Evolutionary conservation across 1,140 invertebrate genomes (phyloP).

Genomic region (Palaemon carinicauda): DNA sequence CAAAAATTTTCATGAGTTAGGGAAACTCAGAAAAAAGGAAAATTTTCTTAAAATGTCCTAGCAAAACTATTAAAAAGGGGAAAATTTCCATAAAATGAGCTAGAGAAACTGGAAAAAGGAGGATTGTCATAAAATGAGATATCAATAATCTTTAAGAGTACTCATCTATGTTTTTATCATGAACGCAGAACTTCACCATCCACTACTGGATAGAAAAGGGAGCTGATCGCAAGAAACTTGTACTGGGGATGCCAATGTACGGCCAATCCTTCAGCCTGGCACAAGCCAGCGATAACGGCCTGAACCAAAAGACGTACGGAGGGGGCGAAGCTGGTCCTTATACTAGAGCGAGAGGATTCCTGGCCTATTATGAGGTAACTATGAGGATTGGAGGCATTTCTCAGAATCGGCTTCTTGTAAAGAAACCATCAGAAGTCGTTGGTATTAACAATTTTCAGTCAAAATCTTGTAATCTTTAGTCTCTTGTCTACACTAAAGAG

Average conservation of each 20-base stretch:
- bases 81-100: neutral
- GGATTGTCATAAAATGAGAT: neutral
- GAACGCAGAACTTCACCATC: conserved; percentile 69
- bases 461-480: no score
- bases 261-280: conserved; percentile 74
- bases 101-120: neutral
- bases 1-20: neutral
- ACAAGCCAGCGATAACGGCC: conserved; percentile 64
- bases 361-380: conserved; percentile 83
- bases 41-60: neutral
- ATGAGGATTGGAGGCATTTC: conserved; percentile 69
- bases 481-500: no score
- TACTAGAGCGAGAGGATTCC: conserved; percentile 80
- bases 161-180: conserved; percentile 60
- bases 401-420: neutral
- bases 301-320: conserved; percentile 71
- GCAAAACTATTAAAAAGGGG: no score
- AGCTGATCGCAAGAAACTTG: conserved; percentile 70
- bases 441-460: no score
- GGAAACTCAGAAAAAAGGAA: neutral
- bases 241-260: conserved; percentile 74
- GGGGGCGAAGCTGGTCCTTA: conserved; percentile 76
- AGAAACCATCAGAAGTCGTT: neutral
- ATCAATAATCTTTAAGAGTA: neutral
- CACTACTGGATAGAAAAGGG: conserved; percentile 74